Evolutionary conservation across 2,888 invertebrate genomes (phyloP), one percentile per base, ranked within the genome.

Genomic region (Cheilosia variabilis): DNA sequence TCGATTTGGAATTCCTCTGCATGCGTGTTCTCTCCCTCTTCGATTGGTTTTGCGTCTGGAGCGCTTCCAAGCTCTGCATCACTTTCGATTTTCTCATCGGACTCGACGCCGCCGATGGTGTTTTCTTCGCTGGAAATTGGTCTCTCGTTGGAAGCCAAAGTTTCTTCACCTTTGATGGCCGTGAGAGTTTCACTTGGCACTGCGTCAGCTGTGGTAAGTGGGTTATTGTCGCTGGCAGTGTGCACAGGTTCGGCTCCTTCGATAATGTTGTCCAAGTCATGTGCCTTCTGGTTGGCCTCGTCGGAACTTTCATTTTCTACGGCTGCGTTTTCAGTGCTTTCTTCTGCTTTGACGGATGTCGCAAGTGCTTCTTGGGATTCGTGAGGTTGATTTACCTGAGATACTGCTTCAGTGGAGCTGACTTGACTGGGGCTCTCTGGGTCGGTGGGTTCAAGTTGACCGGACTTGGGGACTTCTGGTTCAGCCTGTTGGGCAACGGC

Each of bases 21-120:
- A 10, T 37, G 37, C 37, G 31, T 13, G 3, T 68, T 73, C 45
- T 65, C 53, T 58, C 31, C 69, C 19, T 66, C 66, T 50, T 68
- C 34, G 60, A 55, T 68, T 62, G 75, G 65, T n/a, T 57, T 77
- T 15, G 57, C 31, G 62, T 71, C 60, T 75, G 71, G 72, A 78
- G 10, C 6, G 19, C 24, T 43, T 77, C 63, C 79, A 73, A 81
- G 34, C 41, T 66, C 31, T 31, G 55, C 58, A 71, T 86, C 87
- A 80, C 87, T 87, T 72, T 88, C 87, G 60, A 43, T 80, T 77
- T 83, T 81, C 45, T 72, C 84, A 50, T 60, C 58, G 4, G 52
- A 76, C 37, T 80, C 71, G 19, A 6, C 13, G 37, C 19, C 9
- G 19, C 17, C 63, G 37, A 69, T 71, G 22, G 22, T 22, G 60